Percentiles rank a stretch among this genome's conserved stretches.
These are phyloP conservation scores for Amphimallon solstitiale DNA, from an alignment of 2,888 invertebrate species.

Conservation along the genomic window DNA sequence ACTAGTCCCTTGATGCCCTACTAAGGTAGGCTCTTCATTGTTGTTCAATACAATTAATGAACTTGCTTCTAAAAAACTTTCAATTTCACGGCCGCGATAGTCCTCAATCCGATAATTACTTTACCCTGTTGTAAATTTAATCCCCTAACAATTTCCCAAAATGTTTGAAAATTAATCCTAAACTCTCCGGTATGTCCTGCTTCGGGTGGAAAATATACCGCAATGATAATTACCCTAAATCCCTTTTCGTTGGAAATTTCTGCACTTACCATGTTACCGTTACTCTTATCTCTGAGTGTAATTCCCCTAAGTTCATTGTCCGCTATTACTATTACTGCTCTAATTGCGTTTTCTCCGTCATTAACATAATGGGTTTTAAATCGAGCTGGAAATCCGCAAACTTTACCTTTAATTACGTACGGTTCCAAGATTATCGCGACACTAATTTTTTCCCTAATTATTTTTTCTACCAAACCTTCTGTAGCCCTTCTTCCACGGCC, in stretches of 20 bases:
- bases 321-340: slow-evolving; percentile 2
- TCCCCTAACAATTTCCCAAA: not conserved
- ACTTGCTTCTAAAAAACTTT: not conserved
- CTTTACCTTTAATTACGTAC: no score
- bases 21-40: slow-evolving; percentile 1
- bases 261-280: not conserved
- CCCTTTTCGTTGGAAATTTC: not conserved
- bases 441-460: no score
- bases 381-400: no score
- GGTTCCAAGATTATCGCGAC: no score
- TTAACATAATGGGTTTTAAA: not conserved
- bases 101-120: not conserved
- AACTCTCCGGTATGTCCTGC: not conserved
- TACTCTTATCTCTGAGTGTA: not conserved
- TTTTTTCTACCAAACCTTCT: not conserved
- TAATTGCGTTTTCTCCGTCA: not conserved
- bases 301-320: not conserved
- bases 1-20: not conserved
- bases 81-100: not conserved
- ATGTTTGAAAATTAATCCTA: not conserved
- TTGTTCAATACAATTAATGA: not conserved
- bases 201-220: not conserved
- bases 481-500: not conserved
- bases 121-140: not conserved
- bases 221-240: not conserved